These are phyloP conservation scores for Macaca nemestrina DNA, from an alignment of 2,113 vertebrate genomes.

Conservation along the genomic window DNA sequence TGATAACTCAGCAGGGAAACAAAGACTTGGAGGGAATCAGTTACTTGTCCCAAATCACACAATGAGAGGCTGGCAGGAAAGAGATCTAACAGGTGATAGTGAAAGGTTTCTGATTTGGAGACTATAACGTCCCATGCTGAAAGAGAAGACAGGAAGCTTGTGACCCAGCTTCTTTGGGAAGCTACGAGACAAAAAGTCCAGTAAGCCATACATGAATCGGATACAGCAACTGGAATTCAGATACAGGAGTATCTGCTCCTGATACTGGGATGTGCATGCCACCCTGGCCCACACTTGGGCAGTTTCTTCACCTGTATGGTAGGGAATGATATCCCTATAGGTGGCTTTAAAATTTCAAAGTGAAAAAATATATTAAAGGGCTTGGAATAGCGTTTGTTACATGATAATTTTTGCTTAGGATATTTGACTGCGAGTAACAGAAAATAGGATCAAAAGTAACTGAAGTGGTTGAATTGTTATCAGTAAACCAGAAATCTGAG, in stretches of 20 bases:
- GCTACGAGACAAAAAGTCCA: too few relatives aligned
- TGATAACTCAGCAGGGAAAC: background rate
- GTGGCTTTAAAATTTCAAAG: background rate
- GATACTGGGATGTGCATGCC: background rate
- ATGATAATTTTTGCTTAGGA: background rate
- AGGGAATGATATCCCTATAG: background rate
- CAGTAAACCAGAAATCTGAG: background rate
- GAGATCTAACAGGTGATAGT: background rate
- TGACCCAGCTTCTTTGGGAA: background rate
- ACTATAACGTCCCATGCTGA: background rate
- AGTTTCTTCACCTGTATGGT: background rate
- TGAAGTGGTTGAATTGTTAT: background rate
- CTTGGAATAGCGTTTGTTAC: background rate
- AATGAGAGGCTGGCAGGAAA: background rate
- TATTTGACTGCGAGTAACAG: background rate
- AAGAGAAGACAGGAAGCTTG: background rate
- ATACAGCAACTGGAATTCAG: background rate
- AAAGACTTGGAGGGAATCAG: background rate
- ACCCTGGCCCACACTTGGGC: too few relatives aligned
- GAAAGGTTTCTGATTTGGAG: background rate
- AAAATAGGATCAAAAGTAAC: background rate
- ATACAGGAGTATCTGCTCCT: background rate
- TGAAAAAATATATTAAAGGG: background rate
- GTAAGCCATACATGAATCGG: fast-evolving
- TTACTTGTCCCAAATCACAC: background rate